Base-by-base conservation (phyloP, 2,113 vertebrate species). In the Campylomormyrus tamandua region DNA sequence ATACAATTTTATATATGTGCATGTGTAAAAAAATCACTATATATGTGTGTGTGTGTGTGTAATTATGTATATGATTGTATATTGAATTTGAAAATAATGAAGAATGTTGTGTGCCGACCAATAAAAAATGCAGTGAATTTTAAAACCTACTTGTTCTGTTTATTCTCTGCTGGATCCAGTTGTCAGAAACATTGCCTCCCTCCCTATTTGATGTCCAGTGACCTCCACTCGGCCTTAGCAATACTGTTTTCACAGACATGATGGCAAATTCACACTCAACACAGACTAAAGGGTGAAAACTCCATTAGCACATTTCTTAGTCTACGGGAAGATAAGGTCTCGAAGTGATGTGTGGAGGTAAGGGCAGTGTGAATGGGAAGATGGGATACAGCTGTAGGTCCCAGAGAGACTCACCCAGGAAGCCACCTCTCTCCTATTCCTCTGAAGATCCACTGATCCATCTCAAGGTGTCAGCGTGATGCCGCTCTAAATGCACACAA, bases 181-280 rank as follows among this genome's bases (percentile, higher is more conserved):
- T 88, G 85, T 80, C 62, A 88, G 74, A 48, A 83, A n/a, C 87
- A 88, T 31, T 27, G 15, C 24, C 83, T 31, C 35, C 17, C 45
- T 50, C 8, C 90, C 21, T 52, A 21, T 56, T 56, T 77, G 46
- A 74, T 66, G 77, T 86, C 85, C 27, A 49, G 35, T 88, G 86
- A 90, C 85, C 90, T 80, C 84, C 27, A 19, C 31, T 19, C 6
- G 10, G 48, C 85, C 31, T 7, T 45, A n/a, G 15, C 83, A 49
- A 56, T 17, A 42, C 3, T 86, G 58, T 90, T 90, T 88, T 90
- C 31, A 45, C 35, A 88, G 86, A 90, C 66, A 87, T 19, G 66
- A 70, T 88, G 48, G 66, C 62, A 90, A 90, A 90, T 87, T 90
- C 84, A 48, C 89, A 90, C 84, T 35, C 42, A 88, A 46, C 89